Evolutionary conservation across 2,888 invertebrate species (phyloP).

Genomic region (Phortica magna): DNA sequence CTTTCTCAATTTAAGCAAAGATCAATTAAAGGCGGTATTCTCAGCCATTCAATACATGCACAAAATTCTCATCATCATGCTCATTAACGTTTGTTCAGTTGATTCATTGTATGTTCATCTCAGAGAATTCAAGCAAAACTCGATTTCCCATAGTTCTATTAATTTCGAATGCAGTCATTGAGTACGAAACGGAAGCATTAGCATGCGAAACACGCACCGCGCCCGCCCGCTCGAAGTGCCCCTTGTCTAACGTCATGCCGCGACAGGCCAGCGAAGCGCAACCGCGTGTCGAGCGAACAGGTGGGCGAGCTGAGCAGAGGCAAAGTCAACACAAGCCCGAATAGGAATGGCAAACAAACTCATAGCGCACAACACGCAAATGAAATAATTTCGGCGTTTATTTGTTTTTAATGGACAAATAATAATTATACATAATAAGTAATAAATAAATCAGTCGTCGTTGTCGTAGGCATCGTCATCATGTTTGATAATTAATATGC

Average conservation of each 20-base stretch:
- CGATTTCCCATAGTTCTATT: neutral
- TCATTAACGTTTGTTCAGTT: too few species aligned
- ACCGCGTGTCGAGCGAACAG: neutral
- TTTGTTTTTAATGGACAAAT: conserved; percentile 64
- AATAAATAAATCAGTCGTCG: conserved; percentile 58
- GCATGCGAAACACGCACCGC: conserved; percentile 51
- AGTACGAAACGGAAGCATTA: conserved; percentile 53
- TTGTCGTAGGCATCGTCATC: neutral
- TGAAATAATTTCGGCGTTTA: conserved; percentile 62
- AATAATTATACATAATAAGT: conserved; percentile 49
- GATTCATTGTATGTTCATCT: too few species aligned
- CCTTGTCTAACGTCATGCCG: neutral
- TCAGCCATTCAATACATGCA: too few species aligned
- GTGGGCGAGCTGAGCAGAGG: neutral
- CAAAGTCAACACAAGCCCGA: neutral
- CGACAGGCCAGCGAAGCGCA: neutral
- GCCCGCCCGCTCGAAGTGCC: neutral
- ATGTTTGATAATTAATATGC: conserved; percentile 24
- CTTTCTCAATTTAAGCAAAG: too few species aligned
- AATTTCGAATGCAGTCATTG: neutral
- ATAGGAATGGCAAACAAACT: neutral
- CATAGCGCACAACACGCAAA: conserved; percentile 42
- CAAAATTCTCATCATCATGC: too few species aligned
- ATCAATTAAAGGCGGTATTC: too few species aligned
- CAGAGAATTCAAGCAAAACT: too few species aligned